Evolutionary conservation across 2,888 invertebrate species (phyloP).

Genomic region (Caenorhabditis sinica): DNA sequence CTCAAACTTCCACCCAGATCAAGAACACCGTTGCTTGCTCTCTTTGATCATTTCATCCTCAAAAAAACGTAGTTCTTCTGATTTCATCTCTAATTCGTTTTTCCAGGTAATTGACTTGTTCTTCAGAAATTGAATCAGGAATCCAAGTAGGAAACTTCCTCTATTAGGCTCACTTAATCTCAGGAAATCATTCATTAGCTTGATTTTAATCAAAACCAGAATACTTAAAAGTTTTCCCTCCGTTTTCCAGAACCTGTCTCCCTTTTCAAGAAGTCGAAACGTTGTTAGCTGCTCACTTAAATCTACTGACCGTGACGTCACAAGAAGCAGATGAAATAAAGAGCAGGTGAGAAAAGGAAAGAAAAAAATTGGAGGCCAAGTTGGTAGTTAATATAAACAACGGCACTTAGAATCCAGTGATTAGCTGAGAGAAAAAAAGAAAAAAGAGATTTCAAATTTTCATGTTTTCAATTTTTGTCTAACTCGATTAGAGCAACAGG

Average conservation of each 20-base stretch:
- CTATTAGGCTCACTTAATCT: background rate
- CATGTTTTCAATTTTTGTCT: conserved; percentile 4
- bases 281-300: background rate
- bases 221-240: background rate
- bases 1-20: background rate
- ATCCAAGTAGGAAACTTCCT: conserved; percentile 5
- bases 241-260: background rate
- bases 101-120: conserved; percentile 10
- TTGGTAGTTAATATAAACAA: conserved; percentile 28
- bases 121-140: background rate
- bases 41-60: background rate
- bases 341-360: conserved; percentile 14
- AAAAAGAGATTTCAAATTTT: background rate
- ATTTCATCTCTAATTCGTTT: background rate
- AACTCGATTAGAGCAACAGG: background rate
- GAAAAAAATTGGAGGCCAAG: background rate
- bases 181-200: background rate
- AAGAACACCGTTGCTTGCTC: background rate
- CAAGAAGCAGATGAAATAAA: conserved; percentile 22
- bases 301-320: conserved; percentile 22
- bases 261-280: conserved; percentile 8
- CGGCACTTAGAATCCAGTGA: conserved; percentile 11
- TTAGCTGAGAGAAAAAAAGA: background rate
- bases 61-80: conserved; percentile 17
- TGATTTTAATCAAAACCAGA: background rate